Percentiles rank a stretch among this genome's conserved stretches.
Conservation (phyloP, 2,888 invertebrate species). For the Drosophila formosana region DNA sequence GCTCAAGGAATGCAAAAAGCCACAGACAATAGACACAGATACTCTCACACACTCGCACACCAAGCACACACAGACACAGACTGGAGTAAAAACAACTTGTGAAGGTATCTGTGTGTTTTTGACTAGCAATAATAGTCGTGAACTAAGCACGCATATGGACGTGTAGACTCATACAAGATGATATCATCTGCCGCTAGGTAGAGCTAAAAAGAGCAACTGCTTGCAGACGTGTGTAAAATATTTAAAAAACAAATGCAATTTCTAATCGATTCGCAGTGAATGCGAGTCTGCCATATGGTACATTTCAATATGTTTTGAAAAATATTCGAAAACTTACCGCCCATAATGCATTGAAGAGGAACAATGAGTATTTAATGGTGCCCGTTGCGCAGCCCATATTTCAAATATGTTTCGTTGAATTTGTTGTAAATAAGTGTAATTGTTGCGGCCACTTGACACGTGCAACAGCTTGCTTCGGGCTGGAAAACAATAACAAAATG, state of each 20-base stretch:
- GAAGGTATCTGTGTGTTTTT: slow-evolving; percentile 24
- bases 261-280: neutral
- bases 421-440: slow-evolving; percentile 23
- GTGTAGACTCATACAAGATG: slow-evolving; percentile 56
- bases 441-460: slow-evolving; percentile 47
- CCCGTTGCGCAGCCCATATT: slow-evolving; percentile 82
- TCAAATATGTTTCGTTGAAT: slow-evolving; percentile 10
- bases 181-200: slow-evolving; percentile 74
- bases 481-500: slow-evolving; percentile 19
- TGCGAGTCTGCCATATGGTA: slow-evolving; percentile 44
- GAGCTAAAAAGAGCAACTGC: slow-evolving; percentile 26
- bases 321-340: slow-evolving; percentile 72
- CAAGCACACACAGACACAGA: slow-evolving; percentile 7
- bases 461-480: slow-evolving; percentile 54
- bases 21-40: slow-evolving; percentile 58
- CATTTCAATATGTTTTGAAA: slow-evolving; percentile 11
- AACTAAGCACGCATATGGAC: slow-evolving; percentile 61
- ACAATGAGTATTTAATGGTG: slow-evolving; percentile 76
- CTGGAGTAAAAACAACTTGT: slow-evolving; percentile 3
- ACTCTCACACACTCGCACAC: neutral
- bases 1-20: slow-evolving; percentile 61
- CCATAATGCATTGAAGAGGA: slow-evolving; percentile 80
- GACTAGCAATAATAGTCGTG: slow-evolving; percentile 53
- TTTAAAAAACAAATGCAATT: slow-evolving; percentile 6
- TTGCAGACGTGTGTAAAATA: slow-evolving; percentile 9